Evolutionary conservation across 2,888 invertebrate species (phyloP), one percentile per base, ranked within the genome.

Genomic region (Netelia virgata): DNA sequence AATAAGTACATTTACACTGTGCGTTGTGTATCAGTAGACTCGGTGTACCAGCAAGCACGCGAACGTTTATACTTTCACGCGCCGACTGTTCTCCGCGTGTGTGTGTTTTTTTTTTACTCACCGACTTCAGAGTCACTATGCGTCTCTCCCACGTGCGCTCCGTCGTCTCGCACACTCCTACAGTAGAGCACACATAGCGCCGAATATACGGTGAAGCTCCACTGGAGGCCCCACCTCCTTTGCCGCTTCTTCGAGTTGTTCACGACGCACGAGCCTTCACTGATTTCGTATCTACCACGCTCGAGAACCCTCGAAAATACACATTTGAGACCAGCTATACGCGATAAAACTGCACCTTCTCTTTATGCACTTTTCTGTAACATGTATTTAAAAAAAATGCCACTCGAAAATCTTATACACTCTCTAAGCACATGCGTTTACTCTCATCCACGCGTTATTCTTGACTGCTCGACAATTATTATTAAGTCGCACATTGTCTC

Each of bases 401-500:
- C 6, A 5, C 8, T 36, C 36, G 3, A 47, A 11, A 14, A 47
- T 47, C 3, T 47, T 47, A 3, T 47, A 14, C 14, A 47, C 14
- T 14, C 3, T 47, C 6, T 47, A 14, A 47, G 14, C 14, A 47
- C 47, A 64, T 70, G 57, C 23, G 68, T 79, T 28, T 53, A 55
- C 28, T 73, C 66, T 6, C 23, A 28, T 63, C 41, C 18, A 50
- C 50, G 20, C 36, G 43, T 16, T 61, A 6, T 36, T 69, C 50
- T 5, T 28, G 43, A 79, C 59, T 53, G 78, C 59, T 82, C 74
- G 28, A 75, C 50, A 79, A 82, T 76, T 85, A 81, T 89, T 86
- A 86, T 87, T 86, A 88, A 87, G 84, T 82, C 73, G 82, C 87
- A 88, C 88, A 91, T 91, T 91, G 90, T 90, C 87, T 88, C 84